A percentile compares a stretch with the other conserved stretches of the same genome.
These are phyloP conservation scores for Stenolophus ochropezus DNA, from an alignment of 2,888 invertebrate species.

Conservation along the genomic window DNA sequence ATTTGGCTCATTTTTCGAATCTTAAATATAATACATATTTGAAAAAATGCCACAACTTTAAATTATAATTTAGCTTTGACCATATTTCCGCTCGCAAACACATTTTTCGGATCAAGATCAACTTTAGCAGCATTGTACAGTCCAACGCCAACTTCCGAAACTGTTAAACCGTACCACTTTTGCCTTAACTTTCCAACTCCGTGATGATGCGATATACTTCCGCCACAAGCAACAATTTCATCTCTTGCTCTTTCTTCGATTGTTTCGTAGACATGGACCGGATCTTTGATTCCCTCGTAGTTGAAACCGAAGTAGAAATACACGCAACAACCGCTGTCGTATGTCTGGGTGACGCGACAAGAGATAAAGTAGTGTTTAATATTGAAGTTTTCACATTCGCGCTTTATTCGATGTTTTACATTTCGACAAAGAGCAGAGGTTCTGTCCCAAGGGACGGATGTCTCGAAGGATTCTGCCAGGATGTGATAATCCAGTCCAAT, in stretches of 20 bases:
- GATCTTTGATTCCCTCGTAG: conserved; percentile 76
- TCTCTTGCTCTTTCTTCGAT: conserved; percentile 93
- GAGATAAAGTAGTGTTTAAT: conserved; percentile 82
- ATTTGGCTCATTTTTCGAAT: too few relatives aligned
- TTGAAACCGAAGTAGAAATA: conserved; percentile 71
- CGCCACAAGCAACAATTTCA: conserved; percentile 92
- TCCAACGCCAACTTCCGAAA: conserved; percentile 87
- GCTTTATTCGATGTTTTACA: conserved; percentile 87
- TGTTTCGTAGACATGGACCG: conserved; percentile 87
- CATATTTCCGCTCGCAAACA: conserved; percentile 93
- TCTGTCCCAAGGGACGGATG: conserved; percentile 98
- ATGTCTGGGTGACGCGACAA: conserved; percentile 95
- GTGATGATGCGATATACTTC: conserved; percentile 97
- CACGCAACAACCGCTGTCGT: conserved; percentile 97
- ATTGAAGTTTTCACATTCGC: conserved; percentile 77
- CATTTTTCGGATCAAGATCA: conserved; percentile 94
- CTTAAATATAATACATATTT: too few relatives aligned
- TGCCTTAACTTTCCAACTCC: conserved; percentile 95
- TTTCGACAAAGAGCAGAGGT: conserved; percentile 88
- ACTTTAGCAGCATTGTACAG: conserved; percentile 88
- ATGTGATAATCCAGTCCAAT: conserved; percentile 90
- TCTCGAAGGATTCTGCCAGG: conserved; percentile 98
- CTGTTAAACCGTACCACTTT: conserved; percentile 89
- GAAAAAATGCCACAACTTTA: too few relatives aligned
- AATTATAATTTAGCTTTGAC: conserved; percentile 69